Conservation (phyloP, 2,797 vertebrate species). For the Enteromius radiatus region DNA sequence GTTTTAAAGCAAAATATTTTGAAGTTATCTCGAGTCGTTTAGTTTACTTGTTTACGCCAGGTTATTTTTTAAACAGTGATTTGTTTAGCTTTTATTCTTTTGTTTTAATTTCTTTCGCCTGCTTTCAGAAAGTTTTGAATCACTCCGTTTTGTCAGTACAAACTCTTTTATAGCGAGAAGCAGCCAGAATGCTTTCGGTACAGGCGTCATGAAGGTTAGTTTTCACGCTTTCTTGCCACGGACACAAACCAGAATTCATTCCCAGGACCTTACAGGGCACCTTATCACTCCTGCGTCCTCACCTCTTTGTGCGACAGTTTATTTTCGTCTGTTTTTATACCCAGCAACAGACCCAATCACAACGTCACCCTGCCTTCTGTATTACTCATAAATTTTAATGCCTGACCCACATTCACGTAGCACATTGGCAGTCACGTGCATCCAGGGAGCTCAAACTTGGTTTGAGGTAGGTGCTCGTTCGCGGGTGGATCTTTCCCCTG, state of each 20-base stretch:
- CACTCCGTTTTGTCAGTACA: background rate
- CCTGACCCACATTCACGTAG: conserved; percentile 76
- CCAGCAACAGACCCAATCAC: conserved; percentile 70
- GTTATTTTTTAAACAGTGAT: background rate
- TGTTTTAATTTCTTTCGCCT: background rate
- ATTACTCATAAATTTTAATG: conserved; percentile 78
- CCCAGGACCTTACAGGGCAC: conserved; percentile 41
- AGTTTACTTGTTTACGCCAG: background rate
- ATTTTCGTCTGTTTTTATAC: conserved; percentile 69
- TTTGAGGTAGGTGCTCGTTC: conserved; percentile 51
- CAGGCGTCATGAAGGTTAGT: background rate
- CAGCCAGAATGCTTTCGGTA: conserved; percentile 11
- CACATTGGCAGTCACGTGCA: conserved; percentile 62
- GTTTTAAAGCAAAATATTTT: conserved; percentile 13
- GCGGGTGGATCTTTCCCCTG: conserved; percentile 38
- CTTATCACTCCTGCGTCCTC: conserved; percentile 54
- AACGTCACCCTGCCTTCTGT: conserved; percentile 73
- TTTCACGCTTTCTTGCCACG: conserved; percentile 12
- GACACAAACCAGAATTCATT: conserved; percentile 36
- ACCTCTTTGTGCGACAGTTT: conserved; percentile 62
- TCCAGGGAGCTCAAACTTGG: conserved; percentile 54
- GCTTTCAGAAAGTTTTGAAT: background rate
- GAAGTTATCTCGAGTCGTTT: background rate
- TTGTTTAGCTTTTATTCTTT: background rate
- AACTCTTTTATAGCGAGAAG: background rate